phyloP scores from a whole-genome alignment of 2,113 vertebrate genomes.

The Rhipidura dahli region DNA sequence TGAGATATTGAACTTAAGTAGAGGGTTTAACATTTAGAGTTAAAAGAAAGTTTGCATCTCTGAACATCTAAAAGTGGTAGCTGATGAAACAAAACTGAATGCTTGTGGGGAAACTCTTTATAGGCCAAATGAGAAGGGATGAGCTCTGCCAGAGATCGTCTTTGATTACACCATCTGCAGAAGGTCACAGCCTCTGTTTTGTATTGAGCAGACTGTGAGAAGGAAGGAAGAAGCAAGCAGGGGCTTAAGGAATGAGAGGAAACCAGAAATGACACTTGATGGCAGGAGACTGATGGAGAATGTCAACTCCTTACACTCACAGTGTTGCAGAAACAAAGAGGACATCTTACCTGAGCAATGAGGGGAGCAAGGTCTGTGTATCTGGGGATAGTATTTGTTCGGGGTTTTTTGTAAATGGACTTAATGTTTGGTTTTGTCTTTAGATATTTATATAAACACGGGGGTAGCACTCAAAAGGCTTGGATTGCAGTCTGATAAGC shows the following conservation, averaged over 20 bases:
- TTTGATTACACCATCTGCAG: not conserved
- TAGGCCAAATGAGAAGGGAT: not conserved
- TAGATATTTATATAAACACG: not conserved
- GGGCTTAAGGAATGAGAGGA: not conserved
- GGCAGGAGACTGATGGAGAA: not conserved
- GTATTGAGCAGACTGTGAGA: not conserved
- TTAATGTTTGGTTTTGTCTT: not conserved
- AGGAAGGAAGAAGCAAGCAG: not conserved
- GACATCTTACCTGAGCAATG: not conserved
- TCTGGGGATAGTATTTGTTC: not conserved
- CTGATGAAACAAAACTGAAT: not conserved
- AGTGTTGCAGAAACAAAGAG: not conserved
- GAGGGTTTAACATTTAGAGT: not conserved
- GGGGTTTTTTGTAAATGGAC: not conserved
- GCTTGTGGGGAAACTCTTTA: not conserved
- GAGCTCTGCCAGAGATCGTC: not conserved
- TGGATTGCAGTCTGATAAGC: not conserved
- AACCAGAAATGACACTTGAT: not conserved
- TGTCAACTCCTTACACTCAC: not conserved
- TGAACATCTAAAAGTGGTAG: not conserved
- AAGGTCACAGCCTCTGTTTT: not conserved
- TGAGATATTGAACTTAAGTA: not conserved
- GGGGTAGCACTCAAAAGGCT: not conserved
- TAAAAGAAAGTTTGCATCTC: not conserved
- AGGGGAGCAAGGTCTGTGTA: not conserved